Percentiles rank a stretch among this genome's conserved stretches.
phyloP scores from a whole-genome alignment of 2,113 vertebrate species.

The Geothlypis trichas region DNA sequence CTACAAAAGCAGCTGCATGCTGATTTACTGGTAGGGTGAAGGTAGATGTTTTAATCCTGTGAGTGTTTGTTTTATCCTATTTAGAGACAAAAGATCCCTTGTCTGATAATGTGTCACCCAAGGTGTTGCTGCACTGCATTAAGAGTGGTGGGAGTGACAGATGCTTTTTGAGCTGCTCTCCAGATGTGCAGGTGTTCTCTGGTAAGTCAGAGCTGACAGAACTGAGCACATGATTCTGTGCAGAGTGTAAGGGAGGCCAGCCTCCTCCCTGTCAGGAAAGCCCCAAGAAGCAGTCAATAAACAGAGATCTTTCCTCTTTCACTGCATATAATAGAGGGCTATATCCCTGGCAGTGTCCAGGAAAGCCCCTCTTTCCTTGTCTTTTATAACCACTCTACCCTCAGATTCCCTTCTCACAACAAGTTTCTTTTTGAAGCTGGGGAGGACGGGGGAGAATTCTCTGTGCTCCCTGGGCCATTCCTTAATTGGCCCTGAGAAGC shows the following conservation, averaged over 20 bases:
- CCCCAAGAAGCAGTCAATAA: background rate
- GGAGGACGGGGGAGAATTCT: slow-evolving; percentile 28
- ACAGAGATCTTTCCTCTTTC: background rate
- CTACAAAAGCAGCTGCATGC: background rate
- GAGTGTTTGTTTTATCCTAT: slow-evolving; percentile 78
- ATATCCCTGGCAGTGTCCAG: background rate
- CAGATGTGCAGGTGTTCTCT: slow-evolving; percentile 86
- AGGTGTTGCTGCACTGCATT: slow-evolving; percentile 85
- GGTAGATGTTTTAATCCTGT: slow-evolving; percentile 36
- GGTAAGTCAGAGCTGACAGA: slow-evolving; percentile 79
- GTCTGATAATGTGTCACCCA: slow-evolving; percentile 70
- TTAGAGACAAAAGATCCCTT: slow-evolving; percentile 85
- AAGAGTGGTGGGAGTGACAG: slow-evolving; percentile 88
- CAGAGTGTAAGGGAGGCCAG: background rate
- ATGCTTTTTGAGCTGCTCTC: slow-evolving; percentile 91
- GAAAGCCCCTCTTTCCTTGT: background rate
- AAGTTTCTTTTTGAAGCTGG: background rate
- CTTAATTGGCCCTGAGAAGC: slow-evolving; percentile 8
- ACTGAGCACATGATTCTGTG: background rate
- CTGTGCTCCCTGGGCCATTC: slow-evolving; percentile 30
- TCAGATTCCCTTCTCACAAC: slow-evolving; percentile 17
- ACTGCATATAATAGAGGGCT: background rate
- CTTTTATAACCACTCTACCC: slow-evolving; percentile 3
- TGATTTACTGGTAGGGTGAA: background rate
- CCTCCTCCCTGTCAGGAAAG: background rate